phyloP scores from a whole-genome alignment of 2,113 vertebrate species.

The Leptosomus discolor region DNA sequence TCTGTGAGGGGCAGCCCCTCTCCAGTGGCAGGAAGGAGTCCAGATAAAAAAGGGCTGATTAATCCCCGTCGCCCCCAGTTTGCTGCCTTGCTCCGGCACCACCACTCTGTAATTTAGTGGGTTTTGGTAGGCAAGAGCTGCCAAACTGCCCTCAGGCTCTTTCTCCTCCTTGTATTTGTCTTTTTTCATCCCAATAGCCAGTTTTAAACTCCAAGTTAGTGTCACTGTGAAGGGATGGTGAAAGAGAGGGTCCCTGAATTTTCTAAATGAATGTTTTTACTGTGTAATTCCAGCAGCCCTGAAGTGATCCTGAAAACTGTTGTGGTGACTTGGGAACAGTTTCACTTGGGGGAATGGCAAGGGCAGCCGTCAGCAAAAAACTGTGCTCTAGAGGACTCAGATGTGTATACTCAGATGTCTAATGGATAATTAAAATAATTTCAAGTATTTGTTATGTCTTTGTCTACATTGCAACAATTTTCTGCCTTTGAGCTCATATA shows the following conservation, averaged over 20 bases:
- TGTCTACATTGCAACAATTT: not conserved
- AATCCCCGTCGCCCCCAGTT: too few species aligned
- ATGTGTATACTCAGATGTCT: not conserved
- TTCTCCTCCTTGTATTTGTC: not conserved
- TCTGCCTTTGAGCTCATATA: not conserved
- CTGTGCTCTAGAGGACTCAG: not conserved
- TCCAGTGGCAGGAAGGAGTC: accelerated
- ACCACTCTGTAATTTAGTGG: not conserved
- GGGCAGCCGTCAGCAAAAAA: not conserved
- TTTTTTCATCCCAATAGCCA: not conserved
- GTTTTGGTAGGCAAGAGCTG: not conserved
- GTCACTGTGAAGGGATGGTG: too few species aligned
- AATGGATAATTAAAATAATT: not conserved
- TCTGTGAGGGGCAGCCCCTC: not conserved
- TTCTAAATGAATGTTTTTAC: not conserved
- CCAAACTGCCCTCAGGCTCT: not conserved
- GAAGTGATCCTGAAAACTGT: not conserved
- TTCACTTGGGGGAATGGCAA: not conserved
- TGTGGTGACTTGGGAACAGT: not conserved
- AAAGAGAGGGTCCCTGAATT: not conserved
- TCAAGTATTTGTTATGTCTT: not conserved
- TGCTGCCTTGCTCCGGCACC: not conserved
- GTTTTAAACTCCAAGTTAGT: not conserved
- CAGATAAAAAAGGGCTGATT: too few species aligned
- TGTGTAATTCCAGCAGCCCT: not conserved